Evolutionary conservation across 1,140 invertebrate genomes (phyloP).

Genomic region (Hycleus cichorii): DNA sequence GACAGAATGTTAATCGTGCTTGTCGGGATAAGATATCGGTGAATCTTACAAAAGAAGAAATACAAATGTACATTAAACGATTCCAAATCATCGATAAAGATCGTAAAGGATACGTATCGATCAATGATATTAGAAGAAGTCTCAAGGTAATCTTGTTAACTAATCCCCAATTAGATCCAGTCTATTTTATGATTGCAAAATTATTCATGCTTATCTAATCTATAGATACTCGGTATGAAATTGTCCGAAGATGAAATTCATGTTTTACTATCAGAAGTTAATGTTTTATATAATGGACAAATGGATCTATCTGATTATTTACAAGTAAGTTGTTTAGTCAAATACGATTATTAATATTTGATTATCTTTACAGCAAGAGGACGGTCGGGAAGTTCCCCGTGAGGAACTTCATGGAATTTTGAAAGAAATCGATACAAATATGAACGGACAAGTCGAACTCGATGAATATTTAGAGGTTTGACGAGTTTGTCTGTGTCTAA

Average conservation of each 20-base stretch:
- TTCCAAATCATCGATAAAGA: constrained; percentile 95
- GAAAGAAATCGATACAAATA: constrained; percentile 96
- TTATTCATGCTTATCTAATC: constrained; percentile 39
- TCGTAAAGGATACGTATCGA: constrained; percentile 94
- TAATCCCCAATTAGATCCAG: background rate
- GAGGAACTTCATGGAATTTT: constrained; percentile 96
- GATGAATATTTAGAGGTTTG: constrained; percentile 97
- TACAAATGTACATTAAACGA: constrained; percentile 86
- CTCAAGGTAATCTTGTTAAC: constrained; percentile 68
- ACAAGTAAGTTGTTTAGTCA: constrained; percentile 52
- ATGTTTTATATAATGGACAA: constrained; percentile 59
- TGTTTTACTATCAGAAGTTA: constrained; percentile 58
- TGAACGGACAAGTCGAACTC: constrained; percentile 98
- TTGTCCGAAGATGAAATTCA: constrained; percentile 57
- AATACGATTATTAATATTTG: constrained; percentile 17
- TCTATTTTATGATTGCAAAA: background rate
- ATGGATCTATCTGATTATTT: constrained; percentile 65
- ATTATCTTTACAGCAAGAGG: constrained; percentile 65
- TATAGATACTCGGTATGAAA: constrained; percentile 48
- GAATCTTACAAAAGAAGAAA: constrained; percentile 91
- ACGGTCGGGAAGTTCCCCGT: constrained; percentile 83
- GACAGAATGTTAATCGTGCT: constrained; percentile 83
- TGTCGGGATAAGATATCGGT: constrained; percentile 84
- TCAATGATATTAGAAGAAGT: constrained; percentile 91
- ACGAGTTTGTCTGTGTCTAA: constrained; percentile 12